Base-by-base conservation (phyloP, 2,113 vertebrate genomes). In the Psephotus haematonotus region DNA sequence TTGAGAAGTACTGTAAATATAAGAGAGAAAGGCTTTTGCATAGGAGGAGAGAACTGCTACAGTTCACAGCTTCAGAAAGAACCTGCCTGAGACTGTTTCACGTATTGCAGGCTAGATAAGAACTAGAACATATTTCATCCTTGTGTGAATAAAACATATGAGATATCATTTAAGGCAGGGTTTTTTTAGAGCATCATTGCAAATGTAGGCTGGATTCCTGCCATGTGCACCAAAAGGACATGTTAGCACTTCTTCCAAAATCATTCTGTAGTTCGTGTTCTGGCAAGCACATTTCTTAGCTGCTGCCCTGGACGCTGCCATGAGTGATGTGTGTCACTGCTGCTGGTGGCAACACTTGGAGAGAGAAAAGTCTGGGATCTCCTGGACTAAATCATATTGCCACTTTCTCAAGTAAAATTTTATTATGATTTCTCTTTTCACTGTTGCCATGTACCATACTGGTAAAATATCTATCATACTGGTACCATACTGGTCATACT, bases 301-400 rank as follows among this genome's bases (percentile, higher is more conserved):
- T 83, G 11, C 13, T 41, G 1, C 28, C 19, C 27, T 75, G 19
- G 14, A 37, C 5, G 1, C 23, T 80, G 24, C 53, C 69, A 28
- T 2, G 33, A 15, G 29, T 39, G 39, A 25, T n/a, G 20, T 4
- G 1, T 43, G 39, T 43, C 43, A 46, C 44, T 0, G 0, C 15
- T 85, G 55, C 28, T 72, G 35, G 10, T n/a, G 29, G 47, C 33
- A 50, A 17, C 23, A 76, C 3, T 39, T 0, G 0, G 29, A 72
- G 35, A 13, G 37, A 68, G 35, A 75, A 83, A 80, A n/a, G 33
- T 25, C 18, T 83, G 37, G 3, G 13, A 46, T 19, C 5, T 18
- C 4, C 29, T 69, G 60, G 31, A 43, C 18, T 70, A 62, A 82
- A 47, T 5, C 3, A n/a, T 10, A 46, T 23, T 0, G 0, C 71